phyloP scores from a whole-genome alignment of 1,140 invertebrate species.

The Drosophila azteca region DNA sequence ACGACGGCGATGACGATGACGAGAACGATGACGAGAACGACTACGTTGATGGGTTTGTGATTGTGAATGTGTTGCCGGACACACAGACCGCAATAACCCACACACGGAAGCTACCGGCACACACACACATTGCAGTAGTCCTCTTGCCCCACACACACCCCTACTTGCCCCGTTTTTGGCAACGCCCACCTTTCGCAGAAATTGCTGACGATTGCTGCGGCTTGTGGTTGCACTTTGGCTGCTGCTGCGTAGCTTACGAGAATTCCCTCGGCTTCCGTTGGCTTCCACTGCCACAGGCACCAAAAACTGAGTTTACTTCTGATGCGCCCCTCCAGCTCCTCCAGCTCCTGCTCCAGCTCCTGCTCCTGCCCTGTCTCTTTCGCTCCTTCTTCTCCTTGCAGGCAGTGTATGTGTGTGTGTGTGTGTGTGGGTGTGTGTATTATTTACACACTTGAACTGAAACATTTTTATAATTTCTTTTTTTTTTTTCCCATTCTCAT shows the following conservation, averaged over 20 bases:
- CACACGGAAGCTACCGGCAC: too few species aligned
- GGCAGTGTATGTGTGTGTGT: conserved; percentile 18
- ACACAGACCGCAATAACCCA: conserved; percentile 51
- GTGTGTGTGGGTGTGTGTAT: conserved; percentile 39
- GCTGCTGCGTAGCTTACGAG: conserved; percentile 68
- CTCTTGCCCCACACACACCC: conserved; percentile 8
- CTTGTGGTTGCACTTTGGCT: conserved; percentile 58
- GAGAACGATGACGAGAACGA: conserved; percentile 43
- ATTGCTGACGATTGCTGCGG: conserved; percentile 66
- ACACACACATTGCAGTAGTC: conserved; percentile 23
- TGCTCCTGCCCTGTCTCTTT: conserved; percentile 2
- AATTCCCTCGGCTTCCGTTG: conserved; percentile 73
- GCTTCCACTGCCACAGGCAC: conserved; percentile 5
- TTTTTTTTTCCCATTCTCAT: conserved; percentile 7
- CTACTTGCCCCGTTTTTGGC: conserved; percentile 10
- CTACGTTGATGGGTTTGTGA: conserved; percentile 56
- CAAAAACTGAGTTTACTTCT: conserved; percentile 6
- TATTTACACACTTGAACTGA: conserved; percentile 72
- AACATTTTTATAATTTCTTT: conserved; percentile 76
- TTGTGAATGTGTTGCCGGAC: conserved; percentile 42
- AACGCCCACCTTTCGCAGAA: conserved; percentile 61
- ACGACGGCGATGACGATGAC: conserved; percentile 8
- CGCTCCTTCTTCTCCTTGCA: conserved; percentile 16
- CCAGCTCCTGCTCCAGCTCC: background rate
- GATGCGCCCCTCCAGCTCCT: too few species aligned